Evolutionary conservation across 2,888 invertebrate genomes (phyloP).

Genomic region (Trissolcus brochymenae): DNA sequence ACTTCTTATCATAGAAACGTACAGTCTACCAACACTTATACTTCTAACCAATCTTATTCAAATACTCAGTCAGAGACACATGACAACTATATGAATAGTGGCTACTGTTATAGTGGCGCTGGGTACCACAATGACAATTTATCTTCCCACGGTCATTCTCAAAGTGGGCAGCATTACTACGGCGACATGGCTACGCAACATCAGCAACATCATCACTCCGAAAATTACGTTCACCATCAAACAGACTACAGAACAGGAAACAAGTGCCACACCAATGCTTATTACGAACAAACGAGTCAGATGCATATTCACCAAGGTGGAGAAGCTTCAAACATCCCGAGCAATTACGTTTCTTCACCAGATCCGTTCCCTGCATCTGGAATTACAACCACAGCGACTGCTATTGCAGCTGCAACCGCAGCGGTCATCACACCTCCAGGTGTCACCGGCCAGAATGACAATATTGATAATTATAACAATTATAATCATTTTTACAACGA

Average conservation of each 20-base stretch:
- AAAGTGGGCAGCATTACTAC: conserved; percentile 77
- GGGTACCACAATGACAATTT: conserved; percentile 67
- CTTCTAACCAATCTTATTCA: conserved; percentile 61
- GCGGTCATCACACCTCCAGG: conserved; percentile 81
- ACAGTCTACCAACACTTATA: conserved; percentile 62
- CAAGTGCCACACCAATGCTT: conserved; percentile 71
- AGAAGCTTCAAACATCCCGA: conserved; percentile 78
- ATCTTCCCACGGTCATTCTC: conserved; percentile 75
- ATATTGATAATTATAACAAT: conserved; percentile 82
- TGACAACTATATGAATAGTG: conserved; percentile 69
- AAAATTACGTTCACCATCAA: conserved; percentile 69
- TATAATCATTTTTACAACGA: conserved; percentile 84
- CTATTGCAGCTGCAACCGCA: conserved; percentile 77
- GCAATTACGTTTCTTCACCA: conserved; percentile 76
- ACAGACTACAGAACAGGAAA: conserved; percentile 66
- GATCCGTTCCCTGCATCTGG: conserved; percentile 78
- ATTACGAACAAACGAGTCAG: conserved; percentile 71
- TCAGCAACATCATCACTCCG: conserved; percentile 75
- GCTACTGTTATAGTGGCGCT: conserved; percentile 69
- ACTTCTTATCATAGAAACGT: conserved; percentile 72
- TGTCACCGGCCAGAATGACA: conserved; percentile 78
- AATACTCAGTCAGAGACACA: conserved; percentile 62
- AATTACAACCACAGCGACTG: conserved; percentile 74
- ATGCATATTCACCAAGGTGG: conserved; percentile 75
- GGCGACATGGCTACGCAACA: conserved; percentile 77